These are phyloP conservation scores for Cepaea nemoralis DNA, from an alignment of 1,140 invertebrate species.

Conservation along the genomic window DNA sequence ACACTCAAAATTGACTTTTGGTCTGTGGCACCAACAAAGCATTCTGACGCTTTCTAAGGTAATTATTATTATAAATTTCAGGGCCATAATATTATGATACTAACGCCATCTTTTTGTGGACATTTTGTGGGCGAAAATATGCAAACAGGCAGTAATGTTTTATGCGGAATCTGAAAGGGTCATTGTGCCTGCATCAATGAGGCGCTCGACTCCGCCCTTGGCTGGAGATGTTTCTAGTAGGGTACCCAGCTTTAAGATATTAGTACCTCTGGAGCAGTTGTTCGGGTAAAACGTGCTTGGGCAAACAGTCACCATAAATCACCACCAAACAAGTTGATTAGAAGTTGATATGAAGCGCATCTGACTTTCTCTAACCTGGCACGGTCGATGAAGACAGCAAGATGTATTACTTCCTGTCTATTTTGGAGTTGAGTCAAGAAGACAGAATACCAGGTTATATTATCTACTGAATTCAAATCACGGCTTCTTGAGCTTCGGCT, in stretches of 20 bases:
- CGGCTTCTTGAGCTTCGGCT: too few relatives aligned
- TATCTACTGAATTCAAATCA: too few relatives aligned
- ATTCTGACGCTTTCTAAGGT: not conserved
- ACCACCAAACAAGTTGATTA: not conserved
- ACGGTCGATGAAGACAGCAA: not conserved
- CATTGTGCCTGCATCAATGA: not conserved
- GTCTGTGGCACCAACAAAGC: not conserved
- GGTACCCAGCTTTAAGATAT: not conserved
- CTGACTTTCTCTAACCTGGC: not conserved
- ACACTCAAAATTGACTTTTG: not conserved
- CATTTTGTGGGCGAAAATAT: not conserved
- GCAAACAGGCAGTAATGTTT: slow-evolving; percentile 14
- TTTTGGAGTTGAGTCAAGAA: too few relatives aligned
- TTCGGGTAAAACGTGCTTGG: not conserved
- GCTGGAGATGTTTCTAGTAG: not conserved
- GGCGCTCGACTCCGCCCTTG: too few relatives aligned
- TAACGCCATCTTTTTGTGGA: not conserved
- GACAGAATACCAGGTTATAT: too few relatives aligned
- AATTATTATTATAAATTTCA: not conserved
- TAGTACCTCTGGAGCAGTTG: not conserved
- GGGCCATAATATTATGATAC: slow-evolving; percentile 2
- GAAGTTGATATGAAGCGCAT: not conserved
- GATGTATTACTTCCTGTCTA: not conserved
- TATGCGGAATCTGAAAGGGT: not conserved
- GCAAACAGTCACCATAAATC: not conserved